Percentiles rank a stretch among this genome's conserved stretches.
phyloP scores from a whole-genome alignment of 2,797 vertebrate species.

The Melanotaenia nigrans region DNA sequence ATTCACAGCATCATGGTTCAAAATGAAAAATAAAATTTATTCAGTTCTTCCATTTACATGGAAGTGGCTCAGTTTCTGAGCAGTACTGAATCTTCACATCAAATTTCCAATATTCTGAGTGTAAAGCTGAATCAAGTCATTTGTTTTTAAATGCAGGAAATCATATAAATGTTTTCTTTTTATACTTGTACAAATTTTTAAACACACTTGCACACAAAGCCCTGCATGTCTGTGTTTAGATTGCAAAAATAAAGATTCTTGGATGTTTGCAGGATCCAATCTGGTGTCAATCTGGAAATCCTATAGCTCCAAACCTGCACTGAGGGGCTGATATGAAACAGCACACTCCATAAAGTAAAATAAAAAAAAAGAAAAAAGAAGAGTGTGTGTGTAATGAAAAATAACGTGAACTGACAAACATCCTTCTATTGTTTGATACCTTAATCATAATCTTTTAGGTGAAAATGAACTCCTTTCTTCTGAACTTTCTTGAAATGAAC shows the following conservation, averaged over 20 bases:
- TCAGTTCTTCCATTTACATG: no score
- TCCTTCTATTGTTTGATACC: not conserved
- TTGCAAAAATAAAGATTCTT: not conserved
- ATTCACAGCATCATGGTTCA: no score
- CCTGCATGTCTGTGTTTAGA: not conserved
- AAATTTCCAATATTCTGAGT: not conserved
- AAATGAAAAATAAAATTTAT: no score
- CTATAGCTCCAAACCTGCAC: not conserved
- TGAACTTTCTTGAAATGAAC: not conserved
- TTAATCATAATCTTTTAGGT: not conserved
- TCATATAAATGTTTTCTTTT: not conserved
- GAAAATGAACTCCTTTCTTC: not conserved
- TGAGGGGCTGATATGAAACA: no score
- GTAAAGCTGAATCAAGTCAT: no score
- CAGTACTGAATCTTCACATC: not conserved
- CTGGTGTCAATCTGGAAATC: not conserved
- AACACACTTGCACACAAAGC: not conserved
- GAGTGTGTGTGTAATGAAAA: no score
- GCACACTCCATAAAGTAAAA: no score
- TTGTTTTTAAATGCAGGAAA: not conserved
- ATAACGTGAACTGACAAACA: not conserved
- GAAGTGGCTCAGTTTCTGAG: not conserved
- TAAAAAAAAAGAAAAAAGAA: no score
- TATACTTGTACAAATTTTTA: not conserved
- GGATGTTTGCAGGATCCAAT: not conserved